Conservation (phyloP, 2,888 invertebrate genomes). For the Bombylius major region DNA sequence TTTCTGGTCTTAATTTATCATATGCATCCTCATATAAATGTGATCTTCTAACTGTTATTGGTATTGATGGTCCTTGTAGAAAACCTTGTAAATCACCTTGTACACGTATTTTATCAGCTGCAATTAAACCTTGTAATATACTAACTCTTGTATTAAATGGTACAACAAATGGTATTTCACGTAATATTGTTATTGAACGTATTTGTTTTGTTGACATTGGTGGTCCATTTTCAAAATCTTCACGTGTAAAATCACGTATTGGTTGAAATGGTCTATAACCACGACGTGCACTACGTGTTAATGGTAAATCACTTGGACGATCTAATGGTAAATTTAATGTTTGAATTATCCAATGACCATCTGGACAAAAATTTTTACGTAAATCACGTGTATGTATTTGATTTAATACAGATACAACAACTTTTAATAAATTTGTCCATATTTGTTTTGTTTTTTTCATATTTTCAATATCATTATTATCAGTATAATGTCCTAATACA, state of each 20-base stretch:
- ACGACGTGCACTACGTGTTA: conserved; percentile 39
- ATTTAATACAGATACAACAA: conserved; percentile 55
- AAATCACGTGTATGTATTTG: conserved; percentile 79
- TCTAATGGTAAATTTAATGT: conserved; percentile 39
- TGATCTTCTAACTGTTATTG: conserved; percentile 67
- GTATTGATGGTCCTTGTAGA: conserved; percentile 60
- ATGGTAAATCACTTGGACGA: conserved; percentile 42
- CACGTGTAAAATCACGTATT: conserved; percentile 42
- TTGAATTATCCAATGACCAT: conserved; percentile 51
- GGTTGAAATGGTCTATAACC: conserved; percentile 43
- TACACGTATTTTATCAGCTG: conserved; percentile 40
- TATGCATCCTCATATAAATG: conserved; percentile 98
- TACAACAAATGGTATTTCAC: conserved; percentile 89
- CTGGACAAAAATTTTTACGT: conserved; percentile 63
- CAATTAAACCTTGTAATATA: conserved; percentile 61
- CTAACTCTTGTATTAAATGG: conserved; percentile 82
- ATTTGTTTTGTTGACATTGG: conserved; percentile 79
- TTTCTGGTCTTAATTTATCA: conserved; percentile 79
- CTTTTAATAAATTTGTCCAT: conserved; percentile 69
- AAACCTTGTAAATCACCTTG: conserved; percentile 65
- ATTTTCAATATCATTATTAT: conserved; percentile 29
- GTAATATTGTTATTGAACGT: conserved; percentile 72
- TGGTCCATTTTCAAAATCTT: conserved; percentile 61
- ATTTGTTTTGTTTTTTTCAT: conserved; percentile 42
- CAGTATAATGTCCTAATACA: conserved; percentile 30